Conservation (phyloP, 2,888 invertebrate species). For the Steinernema hermaphroditum region DNA sequence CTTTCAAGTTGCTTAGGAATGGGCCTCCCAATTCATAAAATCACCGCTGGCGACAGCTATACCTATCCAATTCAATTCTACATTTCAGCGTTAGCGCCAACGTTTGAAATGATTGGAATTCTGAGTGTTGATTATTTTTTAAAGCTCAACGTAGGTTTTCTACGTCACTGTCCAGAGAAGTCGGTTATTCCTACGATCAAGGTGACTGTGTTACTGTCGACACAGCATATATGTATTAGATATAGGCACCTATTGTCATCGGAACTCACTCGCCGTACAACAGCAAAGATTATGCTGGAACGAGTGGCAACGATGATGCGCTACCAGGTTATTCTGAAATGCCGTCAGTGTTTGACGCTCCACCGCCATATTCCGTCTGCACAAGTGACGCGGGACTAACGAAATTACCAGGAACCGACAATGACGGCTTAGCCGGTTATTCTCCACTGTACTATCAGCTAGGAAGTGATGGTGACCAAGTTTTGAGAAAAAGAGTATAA, state of each 20-base stretch:
- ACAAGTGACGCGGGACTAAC: neutral
- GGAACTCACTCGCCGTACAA: neutral
- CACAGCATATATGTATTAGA: no score
- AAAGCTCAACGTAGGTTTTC: conserved; percentile 34
- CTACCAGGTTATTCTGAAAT: neutral
- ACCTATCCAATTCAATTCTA: conserved; percentile 39
- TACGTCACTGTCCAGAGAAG: neutral
- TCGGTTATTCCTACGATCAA: neutral
- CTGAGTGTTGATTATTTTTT: conserved; percentile 34
- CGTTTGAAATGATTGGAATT: conserved; percentile 33
- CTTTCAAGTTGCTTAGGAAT: no score
- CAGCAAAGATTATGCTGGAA: neutral
- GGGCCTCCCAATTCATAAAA: conserved; percentile 37
- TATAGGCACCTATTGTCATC: conserved; percentile 1
- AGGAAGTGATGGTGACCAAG: no score
- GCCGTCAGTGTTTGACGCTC: neutral
- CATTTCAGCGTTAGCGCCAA: conserved; percentile 39
- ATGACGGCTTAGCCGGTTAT: neutral
- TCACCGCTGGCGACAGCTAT: conserved; percentile 28
- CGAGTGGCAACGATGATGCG: neutral
- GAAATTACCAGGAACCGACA: neutral
- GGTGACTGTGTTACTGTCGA: no score
- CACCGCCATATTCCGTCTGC: neutral
- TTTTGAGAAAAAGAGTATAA: no score
- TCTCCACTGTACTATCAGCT: neutral